Evolutionary conservation across 2,113 vertebrate genomes (phyloP).

Genomic region (Zosterops lateralis): DNA sequence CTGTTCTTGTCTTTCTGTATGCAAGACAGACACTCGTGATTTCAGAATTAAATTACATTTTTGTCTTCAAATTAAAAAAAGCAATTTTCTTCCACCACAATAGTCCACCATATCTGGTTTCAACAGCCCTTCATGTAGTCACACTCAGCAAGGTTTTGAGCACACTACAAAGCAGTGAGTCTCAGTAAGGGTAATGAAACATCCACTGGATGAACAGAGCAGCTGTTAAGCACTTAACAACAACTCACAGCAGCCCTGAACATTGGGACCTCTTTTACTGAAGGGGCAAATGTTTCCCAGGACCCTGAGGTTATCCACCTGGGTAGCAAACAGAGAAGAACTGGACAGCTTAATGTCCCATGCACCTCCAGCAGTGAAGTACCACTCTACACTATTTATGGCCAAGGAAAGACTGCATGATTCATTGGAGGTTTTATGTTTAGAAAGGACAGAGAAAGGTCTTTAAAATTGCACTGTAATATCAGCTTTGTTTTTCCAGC

Average conservation of each 20-base stretch:
- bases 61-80: background rate
- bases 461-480: background rate
- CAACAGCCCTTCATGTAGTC: background rate
- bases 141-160: conserved; percentile 12
- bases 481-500: background rate
- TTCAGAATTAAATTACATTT: background rate
- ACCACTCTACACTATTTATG: conserved; percentile 8
- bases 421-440: background rate
- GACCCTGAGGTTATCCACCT: conserved; percentile 56
- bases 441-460: background rate
- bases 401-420: background rate
- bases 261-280: background rate
- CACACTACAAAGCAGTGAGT: background rate
- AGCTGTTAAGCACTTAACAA: background rate
- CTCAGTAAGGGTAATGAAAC: background rate
- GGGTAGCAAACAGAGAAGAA: conserved; percentile 12
- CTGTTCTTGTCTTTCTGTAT: background rate
- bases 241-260: conserved; percentile 32
- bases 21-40: background rate
- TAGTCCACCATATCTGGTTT: conserved; percentile 38
- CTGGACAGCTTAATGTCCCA: background rate
- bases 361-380: conserved; percentile 20
- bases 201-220: conserved; percentile 23
- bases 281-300: conserved; percentile 37
- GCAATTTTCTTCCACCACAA: background rate